Base-by-base conservation (phyloP, 2,113 vertebrate genomes). In the Cheilinus undulatus region DNA sequence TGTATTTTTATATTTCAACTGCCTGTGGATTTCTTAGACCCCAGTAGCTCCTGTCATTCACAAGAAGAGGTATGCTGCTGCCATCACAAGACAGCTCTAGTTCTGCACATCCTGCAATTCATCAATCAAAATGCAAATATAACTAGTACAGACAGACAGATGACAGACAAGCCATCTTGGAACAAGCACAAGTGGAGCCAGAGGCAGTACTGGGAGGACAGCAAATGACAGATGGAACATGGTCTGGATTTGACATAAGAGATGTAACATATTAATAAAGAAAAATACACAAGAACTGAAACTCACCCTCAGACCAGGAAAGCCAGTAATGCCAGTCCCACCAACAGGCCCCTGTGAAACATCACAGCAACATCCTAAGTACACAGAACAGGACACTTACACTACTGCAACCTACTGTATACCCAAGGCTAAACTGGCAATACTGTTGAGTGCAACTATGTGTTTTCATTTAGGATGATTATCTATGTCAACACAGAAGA, bases 231-330 rank as follows among this genome's bases (percentile, higher is more conserved):
- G 19, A 34, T 59, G 9, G 32, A 22, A 61, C 1, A 23, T 1
- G 34, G 5, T 1, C 28, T 17, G 11, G 11, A n/a, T 48, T 34
- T 17, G n/a, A 20, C 9, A 27, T 26, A 9, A 40, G 15, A 75
- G 69, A 67, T n/a, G 1, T 40, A 48, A 42, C 22, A 56, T 30
- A 28, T 15, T 2, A 17, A 49, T 30, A 62, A 15, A 36, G 51
- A 48, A 28, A 0, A 60, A 24, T 57, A 23, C 15, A 27, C 7
- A 13, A 52, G 50, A 65, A 51, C 2, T 3, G 5, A 45, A 77
- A 96, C 97, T 97, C 82, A 99, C 98, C 92, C 94, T 95, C 54
- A 99, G 90, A 26, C 98, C 98, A 70, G 96, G 96, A 90, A 99
- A 99, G 63, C 98, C 98, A 24, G 90, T 76, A 60, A 95, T 97